Evolutionary conservation across 1,140 invertebrate genomes (phyloP), one percentile per base, ranked within the genome.

Genomic region (Anthonomus grandis): DNA sequence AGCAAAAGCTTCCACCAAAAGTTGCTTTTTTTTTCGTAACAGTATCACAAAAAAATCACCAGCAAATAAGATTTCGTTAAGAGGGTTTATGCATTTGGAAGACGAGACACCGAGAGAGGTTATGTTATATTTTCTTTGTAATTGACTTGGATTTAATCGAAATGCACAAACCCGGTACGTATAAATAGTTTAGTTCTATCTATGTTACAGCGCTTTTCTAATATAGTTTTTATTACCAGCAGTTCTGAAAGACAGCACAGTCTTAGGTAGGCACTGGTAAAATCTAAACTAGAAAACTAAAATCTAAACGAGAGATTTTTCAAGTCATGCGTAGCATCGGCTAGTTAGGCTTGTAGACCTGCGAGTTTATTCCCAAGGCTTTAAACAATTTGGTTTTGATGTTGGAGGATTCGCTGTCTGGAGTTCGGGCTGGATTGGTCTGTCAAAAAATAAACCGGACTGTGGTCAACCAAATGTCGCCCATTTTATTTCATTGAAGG

Each of bases 371-470:
- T 53, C 81, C 81, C 62, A 83, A 71, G 51, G 77, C 81, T 69
- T 77, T 77, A 73, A 83, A 82, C 55, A 83, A 70, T 78, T 82
- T 83, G 62, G 76, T 82, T 79, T 82, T 82, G 60, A 83, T 70
- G 63, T 78, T 77, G 57, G 68, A 67, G 63, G 73, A 75, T 70
- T 73, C 73, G 46, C 68, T 73, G 63, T 75, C 75, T 60, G 68
- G 69, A 45, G 68, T 73, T 68, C 71, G 65, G 65, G 70, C 70
- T 67, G 68, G 65, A 67, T 62, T 69, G 58, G 66, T 65, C 65
- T 71, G 68, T 60, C 38, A 57, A 57, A 51, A 55, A 57, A 57
- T 57, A 57, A 57, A 57, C 27, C 34, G 36, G 23, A 19, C 9
- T 19, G 15, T 12, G 10, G 10, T 12, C 10, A 1, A 34, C 13